Evolutionary conservation across 2,797 vertebrate species (phyloP).

Genomic region (Pelodytes ibericus): DNA sequence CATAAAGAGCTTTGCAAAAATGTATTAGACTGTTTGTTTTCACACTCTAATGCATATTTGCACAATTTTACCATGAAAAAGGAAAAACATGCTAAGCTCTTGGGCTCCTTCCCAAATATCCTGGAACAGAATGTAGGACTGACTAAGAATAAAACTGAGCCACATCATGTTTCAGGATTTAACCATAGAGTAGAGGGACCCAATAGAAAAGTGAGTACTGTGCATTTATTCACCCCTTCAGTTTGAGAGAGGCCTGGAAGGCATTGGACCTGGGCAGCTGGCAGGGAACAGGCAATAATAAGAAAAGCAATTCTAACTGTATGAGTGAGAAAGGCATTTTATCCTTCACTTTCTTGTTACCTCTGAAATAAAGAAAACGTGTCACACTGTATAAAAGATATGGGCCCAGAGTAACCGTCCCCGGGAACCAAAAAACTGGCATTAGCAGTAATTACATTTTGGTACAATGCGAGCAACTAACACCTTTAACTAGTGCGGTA

Average conservation of each 20-base stretch:
- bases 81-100: conserved; percentile 86
- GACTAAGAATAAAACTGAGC: conserved; percentile 80
- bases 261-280: conserved; percentile 25
- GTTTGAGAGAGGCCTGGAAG: conserved; percentile 23
- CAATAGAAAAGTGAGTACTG: conserved; percentile 16
- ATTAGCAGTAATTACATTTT: too few relatives aligned
- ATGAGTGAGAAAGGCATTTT: too few relatives aligned
- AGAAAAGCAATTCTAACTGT: too few relatives aligned
- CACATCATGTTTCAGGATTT: conserved; percentile 81
- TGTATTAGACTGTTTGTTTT: conserved; percentile 88
- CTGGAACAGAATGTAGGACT: conserved; percentile 82
- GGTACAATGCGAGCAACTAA: too few relatives aligned
- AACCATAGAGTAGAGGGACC: conserved; percentile 75
- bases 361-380: too few relatives aligned
- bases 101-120: conserved; percentile 85
- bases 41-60: conserved; percentile 88
- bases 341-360: too few relatives aligned
- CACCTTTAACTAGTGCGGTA: too few relatives aligned
- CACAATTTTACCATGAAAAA: conserved; percentile 88
- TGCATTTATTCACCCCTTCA: conserved; percentile 13
- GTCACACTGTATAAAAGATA: too few relatives aligned
- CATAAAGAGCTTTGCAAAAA: conserved; percentile 87
- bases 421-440: too few relatives aligned
- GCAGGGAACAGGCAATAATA: too few relatives aligned
- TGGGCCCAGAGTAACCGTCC: too few relatives aligned